Conservation (phyloP, 1,140 invertebrate genomes). For the Leptonema lineaticorne region DNA sequence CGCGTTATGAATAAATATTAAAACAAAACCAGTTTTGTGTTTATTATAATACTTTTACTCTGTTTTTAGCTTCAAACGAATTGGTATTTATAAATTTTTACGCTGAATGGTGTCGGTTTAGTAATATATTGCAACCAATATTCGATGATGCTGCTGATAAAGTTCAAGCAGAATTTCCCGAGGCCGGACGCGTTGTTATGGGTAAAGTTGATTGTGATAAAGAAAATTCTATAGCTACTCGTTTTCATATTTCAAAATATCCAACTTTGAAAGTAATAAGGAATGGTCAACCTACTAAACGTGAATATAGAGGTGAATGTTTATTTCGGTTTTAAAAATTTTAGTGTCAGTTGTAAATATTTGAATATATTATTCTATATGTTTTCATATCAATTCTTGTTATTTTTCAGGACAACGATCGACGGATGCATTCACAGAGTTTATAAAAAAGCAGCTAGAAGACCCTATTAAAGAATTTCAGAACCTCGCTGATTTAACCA, state of each 20-base stretch:
- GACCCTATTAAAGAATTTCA: slow-evolving; percentile 84
- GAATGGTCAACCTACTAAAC: slow-evolving; percentile 90
- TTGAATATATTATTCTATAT: not conserved
- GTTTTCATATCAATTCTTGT: not conserved
- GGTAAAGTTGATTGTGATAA: slow-evolving; percentile 97
- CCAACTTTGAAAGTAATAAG: slow-evolving; percentile 96
- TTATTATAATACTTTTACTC: slow-evolving; percentile 41
- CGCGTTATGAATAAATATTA: not conserved
- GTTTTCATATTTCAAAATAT: slow-evolving; percentile 97
- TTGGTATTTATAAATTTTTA: slow-evolving; percentile 98
- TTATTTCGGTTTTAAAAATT: not conserved
- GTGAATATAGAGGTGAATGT: slow-evolving; percentile 81
- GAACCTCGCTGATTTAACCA: slow-evolving; percentile 71
- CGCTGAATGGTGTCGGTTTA: slow-evolving; percentile 96
- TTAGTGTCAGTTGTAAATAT: not conserved
- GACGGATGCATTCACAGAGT: slow-evolving; percentile 81
- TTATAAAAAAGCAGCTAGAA: slow-evolving; percentile 86
- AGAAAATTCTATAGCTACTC: slow-evolving; percentile 79
- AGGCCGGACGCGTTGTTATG: slow-evolving; percentile 84
- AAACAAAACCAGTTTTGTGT: not conserved
- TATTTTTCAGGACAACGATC: slow-evolving; percentile 57
- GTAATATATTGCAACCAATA: slow-evolving; percentile 93
- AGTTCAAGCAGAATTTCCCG: slow-evolving; percentile 77
- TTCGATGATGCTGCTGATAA: slow-evolving; percentile 95
- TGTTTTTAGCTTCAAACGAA: slow-evolving; percentile 86